Evolutionary conservation across 2,113 vertebrate genomes (phyloP).

Genomic region (Phycodurus eques): DNA sequence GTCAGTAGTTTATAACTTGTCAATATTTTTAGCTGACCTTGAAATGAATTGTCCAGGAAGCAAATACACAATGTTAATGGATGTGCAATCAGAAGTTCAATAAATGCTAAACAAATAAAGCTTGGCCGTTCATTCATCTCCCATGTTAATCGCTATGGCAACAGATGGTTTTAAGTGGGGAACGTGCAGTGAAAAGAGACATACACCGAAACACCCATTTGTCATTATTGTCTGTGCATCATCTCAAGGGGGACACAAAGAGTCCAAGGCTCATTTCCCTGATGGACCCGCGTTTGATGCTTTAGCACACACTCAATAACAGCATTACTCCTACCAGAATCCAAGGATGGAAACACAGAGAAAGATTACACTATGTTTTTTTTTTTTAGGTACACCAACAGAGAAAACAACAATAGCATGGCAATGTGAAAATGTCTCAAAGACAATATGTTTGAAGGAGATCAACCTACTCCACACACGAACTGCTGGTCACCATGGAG

Average conservation of each 20-base stretch:
- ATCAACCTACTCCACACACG: too few relatives aligned
- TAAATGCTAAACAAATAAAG: conserved; percentile 4
- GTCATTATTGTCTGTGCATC: neutral
- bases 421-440: neutral
- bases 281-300: neutral
- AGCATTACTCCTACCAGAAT: neutral
- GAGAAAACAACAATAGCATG: neutral
- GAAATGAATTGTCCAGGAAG: neutral
- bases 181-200: neutral
- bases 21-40: neutral
- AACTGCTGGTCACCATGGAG: too few relatives aligned
- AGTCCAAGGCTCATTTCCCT: neutral
- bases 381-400: neutral
- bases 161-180: neutral
- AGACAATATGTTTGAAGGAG: too few relatives aligned
- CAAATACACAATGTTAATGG: neutral
- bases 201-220: neutral
- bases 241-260: neutral
- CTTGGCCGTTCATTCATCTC: neutral
- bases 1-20: neutral
- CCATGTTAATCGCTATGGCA: conserved; percentile 1
- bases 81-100: neutral
- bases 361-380: neutral
- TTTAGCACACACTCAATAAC: neutral
- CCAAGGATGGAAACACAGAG: neutral